Evolutionary conservation across 30 jellyfish, hydroid and myxozoan genomes (phyloP).

Genomic region (Pseudorhiza aurosa): DNA sequence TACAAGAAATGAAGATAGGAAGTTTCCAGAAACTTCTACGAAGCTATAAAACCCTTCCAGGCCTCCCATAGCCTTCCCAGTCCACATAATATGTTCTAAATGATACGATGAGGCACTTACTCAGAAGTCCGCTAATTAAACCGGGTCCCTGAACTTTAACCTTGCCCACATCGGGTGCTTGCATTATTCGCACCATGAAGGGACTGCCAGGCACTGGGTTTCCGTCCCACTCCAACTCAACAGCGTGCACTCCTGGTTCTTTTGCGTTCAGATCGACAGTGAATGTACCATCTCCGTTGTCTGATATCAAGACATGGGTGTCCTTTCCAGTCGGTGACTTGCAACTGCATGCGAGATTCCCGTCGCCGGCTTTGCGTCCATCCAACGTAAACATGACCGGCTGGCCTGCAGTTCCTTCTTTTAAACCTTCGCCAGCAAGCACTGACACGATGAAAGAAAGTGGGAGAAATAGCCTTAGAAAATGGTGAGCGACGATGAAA

Average conservation of each 20-base stretch:
- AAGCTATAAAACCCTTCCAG: too few relatives aligned
- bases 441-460: too few relatives aligned
- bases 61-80: too few relatives aligned
- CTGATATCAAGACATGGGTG: constrained; percentile 86
- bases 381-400: constrained; percentile 95
- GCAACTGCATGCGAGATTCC: constrained; percentile 87
- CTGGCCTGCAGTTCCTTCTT: constrained; percentile 96
- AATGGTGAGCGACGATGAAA: too few relatives aligned
- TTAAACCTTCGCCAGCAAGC: constrained; percentile 85
- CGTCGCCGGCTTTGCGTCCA: constrained; percentile 97
- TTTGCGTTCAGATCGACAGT: constrained; percentile 95
- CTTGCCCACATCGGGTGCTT: constrained; percentile 84
- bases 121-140: constrained; percentile 74
- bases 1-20: too few relatives aligned
- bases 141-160: constrained; percentile 97
- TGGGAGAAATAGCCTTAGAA: too few relatives aligned
- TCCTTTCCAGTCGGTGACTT: constrained; percentile 83
- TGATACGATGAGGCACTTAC: constrained; percentile 41
- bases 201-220: constrained; percentile 98
- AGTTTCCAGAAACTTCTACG: too few relatives aligned
- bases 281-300: constrained; percentile 95
- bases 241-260: constrained; percentile 96
- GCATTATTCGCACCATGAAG: constrained; percentile 92
- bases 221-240: constrained; percentile 98
- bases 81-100: too few relatives aligned